A percentile compares a stretch with the other conserved stretches of the same genome.
Conservation (phyloP, 2,888 invertebrate genomes). For the Agrochola lychnidis region DNA sequence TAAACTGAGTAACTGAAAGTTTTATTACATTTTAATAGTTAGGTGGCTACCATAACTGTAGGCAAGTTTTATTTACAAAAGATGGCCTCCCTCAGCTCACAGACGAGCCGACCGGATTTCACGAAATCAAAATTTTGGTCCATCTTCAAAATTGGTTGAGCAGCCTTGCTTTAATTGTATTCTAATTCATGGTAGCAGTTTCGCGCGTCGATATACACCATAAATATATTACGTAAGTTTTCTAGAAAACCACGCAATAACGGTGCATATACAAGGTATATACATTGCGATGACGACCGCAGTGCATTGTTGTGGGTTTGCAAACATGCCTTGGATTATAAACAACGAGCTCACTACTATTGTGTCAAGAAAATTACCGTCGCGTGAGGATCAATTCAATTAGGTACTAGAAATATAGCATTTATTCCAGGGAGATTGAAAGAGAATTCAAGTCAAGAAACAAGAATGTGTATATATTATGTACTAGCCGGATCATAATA, state of each 20-base stretch:
- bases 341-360: background rate
- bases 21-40: too few species aligned
- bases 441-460: background rate
- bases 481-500: background rate
- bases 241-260: background rate
- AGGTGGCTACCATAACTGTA: too few species aligned
- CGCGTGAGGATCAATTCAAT: background rate
- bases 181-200: background rate
- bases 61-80: too few species aligned
- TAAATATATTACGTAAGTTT: background rate
- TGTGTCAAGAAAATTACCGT: background rate
- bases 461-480: too few species aligned
- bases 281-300: conserved; percentile 10
- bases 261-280: background rate
- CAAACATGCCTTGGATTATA: conserved; percentile 21
- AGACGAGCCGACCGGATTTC: too few species aligned
- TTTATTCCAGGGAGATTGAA: background rate
- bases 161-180: too few species aligned
- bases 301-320: conserved; percentile 28
- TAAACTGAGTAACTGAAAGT: too few species aligned
- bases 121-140: too few species aligned
- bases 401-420: background rate
- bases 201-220: background rate
- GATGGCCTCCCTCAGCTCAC: too few species aligned
- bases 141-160: too few species aligned